Conservation (phyloP, 2,888 invertebrate species). For the Hydrotaea diabolus region DNA sequence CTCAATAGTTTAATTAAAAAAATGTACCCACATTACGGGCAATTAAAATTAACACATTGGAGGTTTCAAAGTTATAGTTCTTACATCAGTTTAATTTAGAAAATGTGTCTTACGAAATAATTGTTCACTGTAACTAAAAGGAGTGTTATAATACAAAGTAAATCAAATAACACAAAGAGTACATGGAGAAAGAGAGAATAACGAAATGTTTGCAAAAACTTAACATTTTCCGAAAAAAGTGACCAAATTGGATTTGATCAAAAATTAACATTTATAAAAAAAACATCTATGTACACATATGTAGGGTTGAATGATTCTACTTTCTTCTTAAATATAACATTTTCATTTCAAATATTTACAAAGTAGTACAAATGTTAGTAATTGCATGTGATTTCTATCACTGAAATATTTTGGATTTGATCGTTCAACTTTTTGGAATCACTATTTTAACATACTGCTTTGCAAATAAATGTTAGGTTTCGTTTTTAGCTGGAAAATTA, state of each 20-base stretch:
- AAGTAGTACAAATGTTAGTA: neutral
- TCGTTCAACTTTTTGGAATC: too few relatives aligned
- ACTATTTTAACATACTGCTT: too few relatives aligned
- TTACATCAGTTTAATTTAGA: conserved; percentile 8
- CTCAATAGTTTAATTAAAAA: too few relatives aligned
- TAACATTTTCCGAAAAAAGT: neutral
- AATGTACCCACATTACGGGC: neutral
- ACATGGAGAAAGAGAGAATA: neutral
- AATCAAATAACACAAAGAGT: neutral
- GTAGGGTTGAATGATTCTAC: neutral
- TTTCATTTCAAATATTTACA: conserved; percentile 2
- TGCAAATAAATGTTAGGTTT: too few relatives aligned
- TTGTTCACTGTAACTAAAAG: conserved; percentile 19
- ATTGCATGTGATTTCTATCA: neutral
- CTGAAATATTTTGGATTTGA: neutral
- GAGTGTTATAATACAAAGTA: neutral
- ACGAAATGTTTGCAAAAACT: conserved; percentile 19
- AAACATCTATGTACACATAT: neutral
- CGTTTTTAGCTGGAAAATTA: too few relatives aligned
- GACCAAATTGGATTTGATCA: conserved; percentile 17
- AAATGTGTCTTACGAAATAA: conserved; percentile 7
- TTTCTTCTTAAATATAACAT: neutral
- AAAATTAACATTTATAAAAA: neutral
- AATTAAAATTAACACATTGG: neutral
- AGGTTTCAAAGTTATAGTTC: conserved; percentile 8